Conservation (phyloP, 2,113 vertebrate genomes). For the Albula glossodonta region DNA sequence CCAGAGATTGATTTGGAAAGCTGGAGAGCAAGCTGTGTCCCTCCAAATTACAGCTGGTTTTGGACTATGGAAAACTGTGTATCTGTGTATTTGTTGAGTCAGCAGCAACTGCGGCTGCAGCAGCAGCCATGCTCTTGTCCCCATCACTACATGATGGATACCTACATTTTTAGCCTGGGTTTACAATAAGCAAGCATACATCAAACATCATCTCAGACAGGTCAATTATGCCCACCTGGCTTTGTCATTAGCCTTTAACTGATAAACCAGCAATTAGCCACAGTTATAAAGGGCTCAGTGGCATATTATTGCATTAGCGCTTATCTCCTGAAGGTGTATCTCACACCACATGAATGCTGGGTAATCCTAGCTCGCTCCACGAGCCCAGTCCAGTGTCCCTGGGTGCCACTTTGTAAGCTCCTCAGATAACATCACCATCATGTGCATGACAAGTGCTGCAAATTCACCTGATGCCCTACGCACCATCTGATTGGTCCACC, state of each 20-base stretch:
- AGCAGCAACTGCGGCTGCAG: background rate
- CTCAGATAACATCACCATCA: constrained; percentile 34
- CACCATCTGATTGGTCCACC: background rate
- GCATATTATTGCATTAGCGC: constrained; percentile 64
- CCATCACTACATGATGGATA: background rate
- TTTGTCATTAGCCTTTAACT: constrained; percentile 43
- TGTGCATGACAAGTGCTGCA: background rate
- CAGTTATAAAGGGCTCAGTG: constrained; percentile 57
- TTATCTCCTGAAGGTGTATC: constrained; percentile 30
- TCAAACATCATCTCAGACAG: constrained; percentile 7
- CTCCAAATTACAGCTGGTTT: constrained; percentile 29
- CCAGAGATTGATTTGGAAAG: constrained; percentile 2
- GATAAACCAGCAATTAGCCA: constrained; percentile 57
- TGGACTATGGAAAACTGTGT: background rate
- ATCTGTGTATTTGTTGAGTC: background rate
- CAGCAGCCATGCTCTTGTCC: background rate
- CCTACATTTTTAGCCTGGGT: background rate
- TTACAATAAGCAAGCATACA: constrained; percentile 24
- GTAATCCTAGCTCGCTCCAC: constrained; percentile 41
- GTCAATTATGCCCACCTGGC: constrained; percentile 39
- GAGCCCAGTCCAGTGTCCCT: constrained; percentile 26
- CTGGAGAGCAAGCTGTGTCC: background rate
- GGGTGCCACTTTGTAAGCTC: constrained; percentile 29
- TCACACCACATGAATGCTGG: constrained; percentile 51
- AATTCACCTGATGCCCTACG: background rate